Percentiles rank a stretch among this genome's conserved stretches.
Conservation (phyloP, 1,140 invertebrate species). For the Papilio helenus region DNA sequence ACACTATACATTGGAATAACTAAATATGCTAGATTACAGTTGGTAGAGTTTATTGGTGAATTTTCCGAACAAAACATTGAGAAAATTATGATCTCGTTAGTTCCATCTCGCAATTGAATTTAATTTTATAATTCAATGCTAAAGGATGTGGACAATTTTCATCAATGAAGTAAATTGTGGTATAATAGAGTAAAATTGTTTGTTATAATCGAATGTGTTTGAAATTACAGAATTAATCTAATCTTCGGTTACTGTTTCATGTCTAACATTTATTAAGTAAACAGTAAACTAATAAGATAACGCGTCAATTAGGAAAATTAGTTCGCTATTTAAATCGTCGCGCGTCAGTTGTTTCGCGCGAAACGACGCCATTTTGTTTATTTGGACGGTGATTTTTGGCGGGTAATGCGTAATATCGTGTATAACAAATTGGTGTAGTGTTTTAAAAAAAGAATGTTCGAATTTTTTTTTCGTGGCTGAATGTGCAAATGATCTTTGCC, state of each 20-base stretch:
- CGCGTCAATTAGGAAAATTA: conserved; percentile 22
- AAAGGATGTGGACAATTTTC: conserved; percentile 28
- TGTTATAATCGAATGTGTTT: not conserved
- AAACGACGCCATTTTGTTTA: not conserved
- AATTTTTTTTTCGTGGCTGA: conserved; percentile 2
- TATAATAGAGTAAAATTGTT: conserved; percentile 21
- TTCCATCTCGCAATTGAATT: not conserved
- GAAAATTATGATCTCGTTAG: not conserved
- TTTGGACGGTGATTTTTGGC: not conserved
- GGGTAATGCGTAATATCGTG: conserved; percentile 2
- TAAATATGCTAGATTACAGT: no score
- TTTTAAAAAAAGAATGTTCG: not conserved
- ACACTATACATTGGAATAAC: no score
- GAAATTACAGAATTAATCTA: conserved; percentile 29
- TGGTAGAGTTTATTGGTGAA: not conserved
- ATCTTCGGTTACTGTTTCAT: not conserved
- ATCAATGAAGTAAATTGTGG: not conserved
- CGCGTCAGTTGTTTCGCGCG: conserved; percentile 15
- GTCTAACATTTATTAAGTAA: conserved; percentile 15
- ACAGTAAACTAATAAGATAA: conserved; percentile 1
- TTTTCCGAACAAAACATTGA: not conserved
- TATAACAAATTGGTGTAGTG: not conserved
- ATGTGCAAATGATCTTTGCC: not conserved
- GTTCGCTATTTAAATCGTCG: not conserved
- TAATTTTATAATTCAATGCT: not conserved